phyloP scores from a whole-genome alignment of 2,797 vertebrate genomes.

The Sarcophilus harrisii region DNA sequence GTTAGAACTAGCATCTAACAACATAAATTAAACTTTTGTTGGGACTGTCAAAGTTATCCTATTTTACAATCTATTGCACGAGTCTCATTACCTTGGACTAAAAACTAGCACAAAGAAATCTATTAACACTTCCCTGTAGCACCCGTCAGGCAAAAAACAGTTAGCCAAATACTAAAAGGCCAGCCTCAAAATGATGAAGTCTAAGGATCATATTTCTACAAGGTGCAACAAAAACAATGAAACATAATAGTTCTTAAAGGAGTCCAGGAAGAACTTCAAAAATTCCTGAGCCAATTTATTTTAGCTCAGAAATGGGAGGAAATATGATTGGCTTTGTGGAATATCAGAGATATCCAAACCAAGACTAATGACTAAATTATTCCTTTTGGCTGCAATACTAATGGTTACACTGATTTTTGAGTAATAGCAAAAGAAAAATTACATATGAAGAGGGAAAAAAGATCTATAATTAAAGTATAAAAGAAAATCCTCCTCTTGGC shows the following conservation, averaged over 20 bases:
- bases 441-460: background rate
- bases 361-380: background rate
- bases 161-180: background rate
- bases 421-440: background rate
- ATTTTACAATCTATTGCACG: background rate
- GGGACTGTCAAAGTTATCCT: background rate
- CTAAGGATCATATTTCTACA: background rate
- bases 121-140: background rate
- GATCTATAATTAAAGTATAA: background rate
- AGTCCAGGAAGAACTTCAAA: background rate
- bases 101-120: constrained; percentile 2
- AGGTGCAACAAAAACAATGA: background rate
- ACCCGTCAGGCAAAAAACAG: background rate
- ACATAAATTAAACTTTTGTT: constrained; percentile 54
- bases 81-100: background rate
- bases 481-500: background rate
- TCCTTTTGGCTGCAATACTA: background rate
- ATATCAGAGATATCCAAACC: background rate
- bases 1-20: constrained; percentile 54
- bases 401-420: background rate
- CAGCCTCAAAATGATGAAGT: background rate
- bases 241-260: background rate
- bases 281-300: background rate
- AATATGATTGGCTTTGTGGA: background rate
- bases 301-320: background rate